phyloP scores from a whole-genome alignment of 2,888 invertebrate genomes.

The Oxyteleia sp. region DNA sequence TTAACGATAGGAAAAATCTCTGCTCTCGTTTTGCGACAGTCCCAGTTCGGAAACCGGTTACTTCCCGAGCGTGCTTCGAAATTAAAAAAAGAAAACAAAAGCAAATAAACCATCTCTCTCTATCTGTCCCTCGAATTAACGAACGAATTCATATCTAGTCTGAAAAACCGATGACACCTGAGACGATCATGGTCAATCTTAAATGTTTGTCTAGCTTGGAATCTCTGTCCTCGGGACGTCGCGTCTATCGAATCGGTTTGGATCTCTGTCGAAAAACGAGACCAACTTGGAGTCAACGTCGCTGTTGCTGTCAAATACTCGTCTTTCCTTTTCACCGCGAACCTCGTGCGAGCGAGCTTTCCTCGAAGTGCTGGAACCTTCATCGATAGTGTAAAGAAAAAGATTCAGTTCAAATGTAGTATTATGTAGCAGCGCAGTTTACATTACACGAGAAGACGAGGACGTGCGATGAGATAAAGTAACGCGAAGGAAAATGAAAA shows the following conservation, averaged over 20 bases:
- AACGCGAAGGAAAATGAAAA: slow-evolving; percentile 35
- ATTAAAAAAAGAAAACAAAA: too few relatives aligned
- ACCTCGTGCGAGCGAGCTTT: too few relatives aligned
- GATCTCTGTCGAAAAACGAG: slow-evolving; percentile 63
- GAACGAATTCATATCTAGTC: slow-evolving; percentile 58
- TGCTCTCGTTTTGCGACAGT: slow-evolving; percentile 60
- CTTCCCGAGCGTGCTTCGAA: background rate
- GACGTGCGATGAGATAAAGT: slow-evolving; percentile 28
- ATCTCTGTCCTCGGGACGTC: slow-evolving; percentile 42
- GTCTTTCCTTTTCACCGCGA: slow-evolving; percentile 22
- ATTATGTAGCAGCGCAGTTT: slow-evolving; percentile 70
- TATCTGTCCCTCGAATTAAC: slow-evolving; percentile 21
- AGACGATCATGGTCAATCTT: slow-evolving; percentile 51
- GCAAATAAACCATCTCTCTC: slow-evolving; percentile 7
- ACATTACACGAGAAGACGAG: slow-evolving; percentile 53
- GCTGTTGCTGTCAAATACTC: slow-evolving; percentile 44
- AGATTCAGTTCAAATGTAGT: slow-evolving; percentile 76
- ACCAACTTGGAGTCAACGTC: background rate
- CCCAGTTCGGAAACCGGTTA: slow-evolving; percentile 15
- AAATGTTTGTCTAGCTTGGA: slow-evolving; percentile 27
- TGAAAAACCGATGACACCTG: slow-evolving; percentile 45
- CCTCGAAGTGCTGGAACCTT: slow-evolving; percentile 60
- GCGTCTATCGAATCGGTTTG: slow-evolving; percentile 31
- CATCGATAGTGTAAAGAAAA: slow-evolving; percentile 72
- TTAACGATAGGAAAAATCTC: slow-evolving; percentile 21